Evolutionary conservation across 1,140 invertebrate species (phyloP).

Genomic region (Lasaia peninsularis): DNA sequence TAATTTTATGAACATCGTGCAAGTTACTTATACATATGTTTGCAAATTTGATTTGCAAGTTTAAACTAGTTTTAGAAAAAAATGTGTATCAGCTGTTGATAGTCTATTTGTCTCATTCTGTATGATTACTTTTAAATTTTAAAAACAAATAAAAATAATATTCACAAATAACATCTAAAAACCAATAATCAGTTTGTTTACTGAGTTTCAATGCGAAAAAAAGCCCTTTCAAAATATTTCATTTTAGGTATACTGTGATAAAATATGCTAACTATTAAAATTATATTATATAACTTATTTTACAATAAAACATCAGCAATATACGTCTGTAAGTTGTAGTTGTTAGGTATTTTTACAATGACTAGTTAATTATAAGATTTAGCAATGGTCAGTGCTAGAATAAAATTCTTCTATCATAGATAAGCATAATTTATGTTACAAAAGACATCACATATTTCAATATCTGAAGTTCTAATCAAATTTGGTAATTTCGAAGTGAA

Average conservation of each 20-base stretch:
- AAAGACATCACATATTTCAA: conserved; percentile 1
- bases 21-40: no score
- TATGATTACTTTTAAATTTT: no score
- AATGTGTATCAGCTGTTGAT: no score
- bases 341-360: background rate
- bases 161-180: no score
- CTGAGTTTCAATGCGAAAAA: no score
- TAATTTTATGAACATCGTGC: no score
- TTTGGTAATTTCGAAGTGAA: no score
- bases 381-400: conserved; percentile 31
- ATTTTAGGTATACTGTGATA: conserved; percentile 13
- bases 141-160: no score
- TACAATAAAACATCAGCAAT: conserved; percentile 4
- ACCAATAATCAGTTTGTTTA: no score
- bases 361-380: conserved; percentile 1
- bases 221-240: background rate
- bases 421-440: background rate
- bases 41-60: no score
- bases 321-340: background rate
- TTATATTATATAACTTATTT: conserved; percentile 3
- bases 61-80: no score
- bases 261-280: background rate
- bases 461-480: background rate
- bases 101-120: no score
- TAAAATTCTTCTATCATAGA: conserved; percentile 1